Conservation (phyloP, 2,888 invertebrate species). For the Melitaea athalia region DNA sequence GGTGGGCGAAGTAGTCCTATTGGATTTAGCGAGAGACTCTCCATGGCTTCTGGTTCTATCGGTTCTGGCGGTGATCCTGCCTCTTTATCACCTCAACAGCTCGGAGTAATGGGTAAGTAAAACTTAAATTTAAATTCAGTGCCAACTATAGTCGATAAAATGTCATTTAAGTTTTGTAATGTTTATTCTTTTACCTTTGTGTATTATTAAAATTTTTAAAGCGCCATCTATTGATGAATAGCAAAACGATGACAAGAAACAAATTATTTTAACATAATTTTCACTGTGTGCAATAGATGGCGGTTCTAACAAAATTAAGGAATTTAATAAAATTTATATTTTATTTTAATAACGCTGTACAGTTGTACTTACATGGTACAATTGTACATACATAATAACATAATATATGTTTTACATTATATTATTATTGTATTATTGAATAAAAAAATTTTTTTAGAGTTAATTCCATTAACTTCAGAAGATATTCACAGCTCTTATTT, state of each 20-base stretch:
- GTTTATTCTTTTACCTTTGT: neutral
- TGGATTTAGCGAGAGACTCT: slow-evolving; percentile 85
- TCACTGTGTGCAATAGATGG: slow-evolving; percentile 36
- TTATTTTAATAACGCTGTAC: too few species aligned
- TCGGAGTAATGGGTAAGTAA: slow-evolving; percentile 93
- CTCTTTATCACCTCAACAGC: slow-evolving; percentile 91
- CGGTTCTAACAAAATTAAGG: slow-evolving; percentile 3
- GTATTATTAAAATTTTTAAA: slow-evolving; percentile 45
- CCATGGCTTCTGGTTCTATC: slow-evolving; percentile 86
- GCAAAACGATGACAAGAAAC: slow-evolving; percentile 40
- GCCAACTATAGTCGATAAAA: slow-evolving; percentile 47
- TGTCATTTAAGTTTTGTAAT: neutral
- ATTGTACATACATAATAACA: too few species aligned
- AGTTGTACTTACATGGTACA: too few species aligned
- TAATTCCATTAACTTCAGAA: too few species aligned
- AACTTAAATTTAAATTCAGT: slow-evolving; percentile 25
- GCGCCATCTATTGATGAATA: slow-evolving; percentile 65
- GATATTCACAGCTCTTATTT: too few species aligned
- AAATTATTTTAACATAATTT: slow-evolving; percentile 15
- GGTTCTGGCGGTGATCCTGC: slow-evolving; percentile 82
- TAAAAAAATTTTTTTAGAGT: too few species aligned
- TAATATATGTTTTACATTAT: too few species aligned
- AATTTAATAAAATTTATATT: too few species aligned
- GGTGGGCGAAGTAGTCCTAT: slow-evolving; percentile 84
- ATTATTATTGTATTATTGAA: too few species aligned